Percentiles rank a stretch among this genome's conserved stretches.
phyloP scores from a whole-genome alignment of 2,888 invertebrate species.

The Timema podura region DNA sequence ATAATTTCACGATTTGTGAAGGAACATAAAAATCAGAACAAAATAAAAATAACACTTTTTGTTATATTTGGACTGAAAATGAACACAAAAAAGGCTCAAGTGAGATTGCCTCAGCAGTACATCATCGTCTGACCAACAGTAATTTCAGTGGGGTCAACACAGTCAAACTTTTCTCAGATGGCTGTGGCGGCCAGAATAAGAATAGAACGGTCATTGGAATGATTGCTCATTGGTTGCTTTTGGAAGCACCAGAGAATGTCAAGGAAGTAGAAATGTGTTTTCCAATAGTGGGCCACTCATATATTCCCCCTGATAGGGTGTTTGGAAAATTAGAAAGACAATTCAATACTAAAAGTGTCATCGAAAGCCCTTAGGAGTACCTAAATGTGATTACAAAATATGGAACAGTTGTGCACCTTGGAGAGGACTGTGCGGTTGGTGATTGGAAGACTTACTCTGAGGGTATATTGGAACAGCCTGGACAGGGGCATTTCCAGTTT shows the following conservation, averaged over 20 bases:
- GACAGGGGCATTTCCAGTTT: background rate
- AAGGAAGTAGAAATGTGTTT: background rate
- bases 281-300: background rate
- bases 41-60: background rate
- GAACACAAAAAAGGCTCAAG: background rate
- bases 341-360: background rate
- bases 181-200: conserved; percentile 7
- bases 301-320: background rate
- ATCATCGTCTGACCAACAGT: conserved; percentile 7
- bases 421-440: background rate
- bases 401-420: background rate
- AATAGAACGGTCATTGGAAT: conserved; percentile 3
- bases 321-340: conserved; percentile 1
- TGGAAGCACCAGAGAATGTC: conserved; percentile 2
- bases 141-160: background rate
- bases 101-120: conserved; percentile 2
- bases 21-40: background rate
- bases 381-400: conserved; percentile 1
- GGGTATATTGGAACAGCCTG: background rate
- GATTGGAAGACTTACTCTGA: background rate
- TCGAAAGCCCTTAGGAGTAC: background rate
- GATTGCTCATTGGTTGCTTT: conserved; percentile 2
- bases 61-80: background rate
- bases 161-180: background rate
- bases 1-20: conserved; percentile 5